Evolutionary conservation across 2,888 invertebrate genomes (phyloP), one percentile per base, ranked within the genome.

Genomic region (Spatulosminthurus flaviceps): DNA sequence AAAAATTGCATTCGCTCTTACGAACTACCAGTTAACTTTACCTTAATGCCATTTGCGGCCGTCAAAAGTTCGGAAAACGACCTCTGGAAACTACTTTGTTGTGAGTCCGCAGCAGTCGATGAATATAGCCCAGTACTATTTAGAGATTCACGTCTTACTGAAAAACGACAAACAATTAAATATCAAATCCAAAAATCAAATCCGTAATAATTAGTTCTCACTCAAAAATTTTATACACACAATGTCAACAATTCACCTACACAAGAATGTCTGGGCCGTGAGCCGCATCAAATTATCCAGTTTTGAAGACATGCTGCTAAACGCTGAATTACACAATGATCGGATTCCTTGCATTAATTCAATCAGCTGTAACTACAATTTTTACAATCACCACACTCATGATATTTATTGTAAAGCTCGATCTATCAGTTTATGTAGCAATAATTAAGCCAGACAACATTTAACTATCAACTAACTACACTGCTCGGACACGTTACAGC

Each of bases 251-350:
- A 5, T n/a, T 21, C 19, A 26, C 77, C 70, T 77, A 77, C 77
- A 70, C 28, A 70, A 29, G 29, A 77, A 77, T 21, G 77, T 77
- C 28, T 70, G 69, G 1, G 28, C 26, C 16, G 77, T 22, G 24
- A 70, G n/a, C 16, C 70, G 43, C 22, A 77, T 28, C 26, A 77
- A 51, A 29, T 77, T 69, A 19, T 77, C 77, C 2, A 77, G 5
- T 70, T 77, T 77, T 22, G 77, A 51, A 19, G 51, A 69, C 70
- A 70, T 70, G 29, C 7, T 21, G 60, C n/a, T 60, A 21, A 9
- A 4, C 13, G 4, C 13, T 2, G 60, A 34, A 9, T 34, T 34
- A 4, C 34, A 4, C 5, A 7, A 34, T 34, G 34, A 34, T 4
- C 9, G 5, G 9, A 4, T 34, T 34, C 34, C 34, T 34, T 34